Base-by-base conservation (phyloP, 2,888 invertebrate species). In the Aplocera efformata region DNA sequence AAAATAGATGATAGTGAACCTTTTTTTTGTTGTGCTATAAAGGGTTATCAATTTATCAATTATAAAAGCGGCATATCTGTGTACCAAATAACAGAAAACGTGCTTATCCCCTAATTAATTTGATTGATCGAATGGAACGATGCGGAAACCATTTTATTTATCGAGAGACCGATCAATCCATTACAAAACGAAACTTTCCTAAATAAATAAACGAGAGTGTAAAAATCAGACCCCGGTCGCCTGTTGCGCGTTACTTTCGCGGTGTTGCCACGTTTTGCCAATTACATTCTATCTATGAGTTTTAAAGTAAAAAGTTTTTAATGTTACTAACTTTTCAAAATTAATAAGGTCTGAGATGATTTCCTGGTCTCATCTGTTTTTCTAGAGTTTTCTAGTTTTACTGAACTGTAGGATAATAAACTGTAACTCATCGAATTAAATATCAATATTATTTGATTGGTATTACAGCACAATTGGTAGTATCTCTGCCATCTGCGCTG, bases 201-300 rank as follows among this genome's bases (percentile, higher is more conserved):
- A 26, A 32, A 26, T 48, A 51, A 46, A 52, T 51, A 48, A 46
- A 43, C 29, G 33, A 34, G 25, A 40, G 7, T 34, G 23, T 10
- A 36, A 35, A 42, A 45, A 24, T 47, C 42, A 28, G 11, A 27
- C 32, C 26, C 28, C 29, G 26, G 23, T 28, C 10, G 51, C 50
- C 54, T 58, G 58, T 56, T 54, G 56, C 54, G 49, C 23, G 23
- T 17, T 51, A 45, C 44, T 43, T 47, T 10, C 11, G n/a, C 10
- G 36, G 31, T 34, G 41, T 26, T 32, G 5, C 13, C 13, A 17
- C 3, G 13, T 5, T 3, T 2, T 17, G 13, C n/a, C n/a, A n/a
- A n/a, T 17, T 3, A 2, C 13, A 17, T 21, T 22, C 22, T 22
- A 31, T 10, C 7, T 9, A 6, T n/a, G 17, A 9, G 7, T 22